Evolutionary conservation across 2,113 vertebrate genomes (phyloP).

Genomic region (Psammodynastes pulverulentus): DNA sequence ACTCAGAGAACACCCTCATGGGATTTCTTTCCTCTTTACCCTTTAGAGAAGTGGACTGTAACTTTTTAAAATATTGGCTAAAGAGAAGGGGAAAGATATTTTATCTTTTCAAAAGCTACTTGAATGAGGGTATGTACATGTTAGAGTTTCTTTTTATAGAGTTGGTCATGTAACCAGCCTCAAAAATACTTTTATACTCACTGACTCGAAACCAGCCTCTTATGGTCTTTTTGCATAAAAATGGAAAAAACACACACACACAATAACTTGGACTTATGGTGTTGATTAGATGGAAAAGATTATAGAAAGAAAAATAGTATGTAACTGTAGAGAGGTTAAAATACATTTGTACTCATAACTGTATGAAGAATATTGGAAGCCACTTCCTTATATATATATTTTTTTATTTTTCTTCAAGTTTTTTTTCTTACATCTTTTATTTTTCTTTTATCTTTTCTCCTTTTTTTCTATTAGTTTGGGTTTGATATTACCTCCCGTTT

Average conservation of each 20-base stretch:
- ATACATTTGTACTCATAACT: not conserved
- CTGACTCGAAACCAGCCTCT: not conserved
- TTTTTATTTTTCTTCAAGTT: too few species aligned
- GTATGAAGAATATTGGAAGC: not conserved
- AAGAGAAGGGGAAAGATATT: not conserved
- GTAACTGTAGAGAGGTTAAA: not conserved
- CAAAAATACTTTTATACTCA: not conserved
- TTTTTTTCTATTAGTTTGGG: not conserved
- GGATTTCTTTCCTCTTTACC: not conserved
- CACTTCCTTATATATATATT: not conserved
- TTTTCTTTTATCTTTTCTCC: not conserved
- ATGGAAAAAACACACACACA: not conserved
- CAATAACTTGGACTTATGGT: not conserved
- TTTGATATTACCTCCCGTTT: not conserved
- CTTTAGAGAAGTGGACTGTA: not conserved
- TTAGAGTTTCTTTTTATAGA: not conserved
- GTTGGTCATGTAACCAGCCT: not conserved
- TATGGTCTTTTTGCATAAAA: not conserved
- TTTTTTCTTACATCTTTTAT: not conserved
- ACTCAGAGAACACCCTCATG: not conserved
- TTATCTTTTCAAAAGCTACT: not conserved
- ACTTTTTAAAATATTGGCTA: fast-evolving
- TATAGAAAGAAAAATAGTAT: not conserved
- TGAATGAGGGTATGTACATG: not conserved
- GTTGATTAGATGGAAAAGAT: not conserved